Conservation (phyloP, 1,140 invertebrate species). For the Leptinotarsa undecemlineata region DNA sequence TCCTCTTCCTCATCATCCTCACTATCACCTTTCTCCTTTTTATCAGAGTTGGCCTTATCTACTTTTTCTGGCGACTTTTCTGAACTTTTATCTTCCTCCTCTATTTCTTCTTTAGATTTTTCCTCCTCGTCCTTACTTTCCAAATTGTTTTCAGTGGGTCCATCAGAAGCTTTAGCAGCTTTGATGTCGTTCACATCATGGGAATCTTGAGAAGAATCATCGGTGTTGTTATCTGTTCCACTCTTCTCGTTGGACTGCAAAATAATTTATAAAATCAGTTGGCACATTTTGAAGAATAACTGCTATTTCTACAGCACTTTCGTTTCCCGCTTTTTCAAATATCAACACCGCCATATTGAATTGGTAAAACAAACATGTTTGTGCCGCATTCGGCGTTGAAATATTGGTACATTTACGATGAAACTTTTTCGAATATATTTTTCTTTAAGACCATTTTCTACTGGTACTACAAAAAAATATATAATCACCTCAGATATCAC, state of each 20-base stretch:
- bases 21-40: constrained; percentile 53
- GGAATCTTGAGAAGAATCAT: constrained; percentile 49
- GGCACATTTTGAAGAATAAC: not conserved
- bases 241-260: constrained; percentile 45
- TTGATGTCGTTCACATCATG: constrained; percentile 39
- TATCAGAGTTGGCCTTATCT: constrained; percentile 44
- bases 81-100: constrained; percentile 51
- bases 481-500: constrained; percentile 47
- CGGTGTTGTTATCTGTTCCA: constrained; percentile 43
- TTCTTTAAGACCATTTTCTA: not conserved
- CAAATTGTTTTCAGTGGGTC: constrained; percentile 41
- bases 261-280: constrained; percentile 14
- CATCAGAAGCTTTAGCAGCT: constrained; percentile 32
- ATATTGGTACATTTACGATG: constrained; percentile 23
- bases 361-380: constrained; percentile 48
- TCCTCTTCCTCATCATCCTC: constrained; percentile 22
- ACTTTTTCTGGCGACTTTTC: constrained; percentile 56
- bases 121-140: constrained; percentile 37
- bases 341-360: constrained; percentile 55
- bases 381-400: constrained; percentile 29
- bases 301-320: constrained; percentile 28
- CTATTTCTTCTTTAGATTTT: constrained; percentile 39
- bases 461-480: not conserved
- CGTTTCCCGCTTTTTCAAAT: constrained; percentile 56
- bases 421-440: constrained; percentile 21